Evolutionary conservation across 2,113 vertebrate genomes (phyloP).

Genomic region (Murina feae): DNA sequence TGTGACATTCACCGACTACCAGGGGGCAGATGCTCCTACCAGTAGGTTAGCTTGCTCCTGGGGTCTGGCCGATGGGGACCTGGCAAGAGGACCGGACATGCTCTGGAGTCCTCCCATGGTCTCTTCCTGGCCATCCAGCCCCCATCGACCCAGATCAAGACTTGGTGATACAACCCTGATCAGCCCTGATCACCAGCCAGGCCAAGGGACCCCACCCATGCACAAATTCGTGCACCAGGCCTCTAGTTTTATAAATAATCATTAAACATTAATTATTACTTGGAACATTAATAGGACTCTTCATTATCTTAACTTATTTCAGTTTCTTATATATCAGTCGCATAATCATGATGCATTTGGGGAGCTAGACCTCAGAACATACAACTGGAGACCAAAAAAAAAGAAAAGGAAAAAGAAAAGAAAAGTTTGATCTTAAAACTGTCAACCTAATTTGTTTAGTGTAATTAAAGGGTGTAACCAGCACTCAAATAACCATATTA

Average conservation of each 20-base stretch:
- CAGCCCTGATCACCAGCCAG: too few species aligned
- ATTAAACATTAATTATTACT: neutral
- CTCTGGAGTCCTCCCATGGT: too few species aligned
- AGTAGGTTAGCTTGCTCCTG: too few species aligned
- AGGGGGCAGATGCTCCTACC: too few species aligned
- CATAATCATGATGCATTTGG: neutral
- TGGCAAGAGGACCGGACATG: too few species aligned
- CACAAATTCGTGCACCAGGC: too few species aligned
- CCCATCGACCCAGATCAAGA: too few species aligned
- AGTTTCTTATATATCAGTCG: neutral
- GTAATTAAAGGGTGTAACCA: neutral
- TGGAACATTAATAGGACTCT: neutral
- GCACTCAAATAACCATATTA: neutral
- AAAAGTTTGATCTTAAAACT: neutral
- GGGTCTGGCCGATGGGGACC: too few species aligned
- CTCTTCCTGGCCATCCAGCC: too few species aligned
- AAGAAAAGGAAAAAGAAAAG: neutral
- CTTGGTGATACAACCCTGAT: too few species aligned
- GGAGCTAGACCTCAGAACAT: neutral
- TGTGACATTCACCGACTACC: too few species aligned
- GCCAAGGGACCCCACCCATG: too few species aligned
- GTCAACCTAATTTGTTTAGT: neutral
- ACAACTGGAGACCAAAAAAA: neutral
- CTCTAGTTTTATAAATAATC: neutral
- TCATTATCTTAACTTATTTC: neutral